A percentile compares a stretch with the other conserved stretches of the same genome.
These are phyloP conservation scores for Altica lythri DNA, from an alignment of 2,888 invertebrate genomes.

Conservation along the genomic window DNA sequence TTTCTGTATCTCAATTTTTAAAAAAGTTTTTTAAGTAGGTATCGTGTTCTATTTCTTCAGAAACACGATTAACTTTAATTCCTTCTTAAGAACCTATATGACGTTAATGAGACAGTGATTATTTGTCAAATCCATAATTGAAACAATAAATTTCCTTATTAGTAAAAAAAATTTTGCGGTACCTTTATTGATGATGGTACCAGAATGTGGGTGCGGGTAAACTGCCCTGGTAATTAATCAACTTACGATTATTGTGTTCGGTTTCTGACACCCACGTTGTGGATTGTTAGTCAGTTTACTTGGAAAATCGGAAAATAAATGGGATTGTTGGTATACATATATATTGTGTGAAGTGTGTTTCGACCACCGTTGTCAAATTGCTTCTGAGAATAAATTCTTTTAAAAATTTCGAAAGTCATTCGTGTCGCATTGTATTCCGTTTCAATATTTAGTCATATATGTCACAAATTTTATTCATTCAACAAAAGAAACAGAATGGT, in stretches of 20 bases:
- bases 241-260: slow-evolving; percentile 19
- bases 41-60: too few relatives aligned
- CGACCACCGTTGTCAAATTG: slow-evolving; percentile 6
- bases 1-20: too few relatives aligned
- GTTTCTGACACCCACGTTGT: slow-evolving; percentile 27
- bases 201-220: slow-evolving; percentile 27
- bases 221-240: slow-evolving; percentile 30
- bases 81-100: too few relatives aligned
- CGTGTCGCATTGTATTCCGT: slow-evolving; percentile 12
- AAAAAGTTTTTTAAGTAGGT: too few relatives aligned
- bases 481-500: background rate
- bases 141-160: too few relatives aligned
- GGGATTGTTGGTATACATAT: background rate
- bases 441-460: slow-evolving; percentile 18
- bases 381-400: slow-evolving; percentile 14
- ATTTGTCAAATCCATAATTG: too few relatives aligned
- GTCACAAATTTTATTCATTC: slow-evolving; percentile 6
- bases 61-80: too few relatives aligned
- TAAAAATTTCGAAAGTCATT: slow-evolving; percentile 5
- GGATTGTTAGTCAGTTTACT: slow-evolving; percentile 24
- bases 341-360: slow-evolving; percentile 6
- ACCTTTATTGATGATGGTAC: slow-evolving; percentile 12
- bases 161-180: slow-evolving; percentile 1
- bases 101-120: too few relatives aligned
- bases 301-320: slow-evolving; percentile 17